Conservation (phyloP, 2,888 invertebrate genomes). For the Synergus japonicus region DNA sequence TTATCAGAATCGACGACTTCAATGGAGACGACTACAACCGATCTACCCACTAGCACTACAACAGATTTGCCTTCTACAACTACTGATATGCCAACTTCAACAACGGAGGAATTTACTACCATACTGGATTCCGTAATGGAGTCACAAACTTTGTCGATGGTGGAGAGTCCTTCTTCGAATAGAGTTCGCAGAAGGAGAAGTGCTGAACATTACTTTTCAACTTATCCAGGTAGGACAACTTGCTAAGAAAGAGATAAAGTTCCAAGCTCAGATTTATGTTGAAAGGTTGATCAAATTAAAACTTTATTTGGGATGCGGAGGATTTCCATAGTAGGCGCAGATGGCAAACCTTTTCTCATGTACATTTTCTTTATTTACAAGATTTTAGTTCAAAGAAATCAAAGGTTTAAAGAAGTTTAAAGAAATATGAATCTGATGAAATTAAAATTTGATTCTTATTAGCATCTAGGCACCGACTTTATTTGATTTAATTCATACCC, state of each 20-base stretch:
- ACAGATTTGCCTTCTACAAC: conserved; percentile 57
- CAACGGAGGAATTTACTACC: conserved; percentile 15
- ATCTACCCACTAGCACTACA: conserved; percentile 42
- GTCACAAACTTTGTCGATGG: not conserved
- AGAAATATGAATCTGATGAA: no score
- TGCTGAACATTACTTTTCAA: conserved; percentile 45
- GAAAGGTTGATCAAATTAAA: not conserved
- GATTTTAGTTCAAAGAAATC: no score
- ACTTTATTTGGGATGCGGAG: not conserved
- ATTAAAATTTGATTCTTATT: not conserved
- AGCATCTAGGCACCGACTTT: not conserved
- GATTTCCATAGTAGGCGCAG: no score
- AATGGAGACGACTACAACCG: conserved; percentile 28
- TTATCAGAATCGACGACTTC: conserved; percentile 11
- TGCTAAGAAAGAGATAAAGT: not conserved
- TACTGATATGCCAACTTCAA: conserved; percentile 76
- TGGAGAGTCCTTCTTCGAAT: conserved; percentile 10
- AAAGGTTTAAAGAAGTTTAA: no score
- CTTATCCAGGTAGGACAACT: conserved; percentile 43
- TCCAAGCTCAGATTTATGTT: not conserved
- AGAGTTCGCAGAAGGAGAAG: conserved; percentile 43
- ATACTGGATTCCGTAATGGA: not conserved
- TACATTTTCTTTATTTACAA: no score
- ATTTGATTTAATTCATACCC: not conserved
- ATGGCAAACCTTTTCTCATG: no score